Percentiles rank a stretch among this genome's conserved stretches.
Conservation (phyloP, 2,888 invertebrate species). For the Drosophila prostipennis region DNA sequence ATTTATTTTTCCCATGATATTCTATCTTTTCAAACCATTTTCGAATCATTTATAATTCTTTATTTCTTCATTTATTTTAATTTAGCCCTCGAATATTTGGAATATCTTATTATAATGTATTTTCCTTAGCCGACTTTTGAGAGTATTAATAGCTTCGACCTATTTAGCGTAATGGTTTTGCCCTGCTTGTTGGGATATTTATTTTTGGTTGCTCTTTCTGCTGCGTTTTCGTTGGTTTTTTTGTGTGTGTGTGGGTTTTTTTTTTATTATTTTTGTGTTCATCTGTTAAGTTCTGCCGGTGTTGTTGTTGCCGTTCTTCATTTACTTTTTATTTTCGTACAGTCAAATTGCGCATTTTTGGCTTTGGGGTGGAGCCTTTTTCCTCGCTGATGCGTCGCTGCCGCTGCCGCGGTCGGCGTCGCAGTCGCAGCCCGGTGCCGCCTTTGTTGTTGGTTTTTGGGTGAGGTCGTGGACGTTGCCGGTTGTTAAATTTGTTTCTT, state of each 20-base stretch:
- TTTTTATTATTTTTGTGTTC: constrained; percentile 42
- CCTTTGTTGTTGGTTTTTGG: constrained; percentile 56
- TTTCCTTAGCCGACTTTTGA: constrained; percentile 2
- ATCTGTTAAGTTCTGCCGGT: constrained; percentile 62
- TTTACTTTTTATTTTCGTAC: constrained; percentile 61
- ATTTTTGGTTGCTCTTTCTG: constrained; percentile 72
- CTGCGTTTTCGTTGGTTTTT: constrained; percentile 68
- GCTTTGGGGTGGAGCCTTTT: constrained; percentile 76
- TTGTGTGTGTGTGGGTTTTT: constrained; percentile 38
- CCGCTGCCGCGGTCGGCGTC: constrained; percentile 32
- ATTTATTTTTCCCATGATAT: too few species aligned
- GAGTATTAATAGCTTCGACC: constrained; percentile 52
- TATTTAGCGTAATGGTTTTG: constrained; percentile 15
- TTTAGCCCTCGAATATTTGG: too few species aligned
- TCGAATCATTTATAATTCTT: too few species aligned
- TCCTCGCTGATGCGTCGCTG: constrained; percentile 57
- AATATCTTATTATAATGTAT: background rate
- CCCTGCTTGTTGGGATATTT: constrained; percentile 58
- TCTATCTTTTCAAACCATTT: too few species aligned
- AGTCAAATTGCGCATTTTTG: constrained; percentile 78
- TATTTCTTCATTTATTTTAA: too few species aligned
- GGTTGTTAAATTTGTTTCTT: constrained; percentile 60
- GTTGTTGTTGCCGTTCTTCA: constrained; percentile 52
- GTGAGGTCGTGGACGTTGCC: constrained; percentile 74
- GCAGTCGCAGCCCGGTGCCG: constrained; percentile 33